Evolutionary conservation across 2,113 vertebrate species (phyloP).

Genomic region (Callocephalon fimbriatum): DNA sequence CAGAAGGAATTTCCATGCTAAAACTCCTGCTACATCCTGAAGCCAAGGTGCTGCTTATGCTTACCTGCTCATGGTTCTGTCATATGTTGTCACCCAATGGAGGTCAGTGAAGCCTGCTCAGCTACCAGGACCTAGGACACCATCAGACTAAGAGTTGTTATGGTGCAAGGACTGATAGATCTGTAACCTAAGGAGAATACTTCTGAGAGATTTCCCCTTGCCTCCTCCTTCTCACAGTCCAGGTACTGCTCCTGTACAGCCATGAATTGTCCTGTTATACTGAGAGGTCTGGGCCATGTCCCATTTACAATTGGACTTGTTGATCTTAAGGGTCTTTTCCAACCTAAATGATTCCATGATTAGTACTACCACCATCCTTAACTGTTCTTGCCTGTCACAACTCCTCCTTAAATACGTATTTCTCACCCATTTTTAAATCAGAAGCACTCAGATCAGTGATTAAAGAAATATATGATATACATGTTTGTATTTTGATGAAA

Average conservation of each 20-base stretch:
- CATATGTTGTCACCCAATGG: accelerated
- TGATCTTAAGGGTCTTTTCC: not conserved
- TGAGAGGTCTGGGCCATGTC: not conserved
- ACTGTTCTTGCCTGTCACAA: not conserved
- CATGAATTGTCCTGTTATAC: not conserved
- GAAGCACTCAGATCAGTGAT: not conserved
- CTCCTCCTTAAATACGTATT: not conserved
- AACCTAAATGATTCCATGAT: not conserved
- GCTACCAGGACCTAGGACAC: not conserved
- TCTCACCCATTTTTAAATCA: not conserved
- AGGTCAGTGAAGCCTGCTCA: not conserved
- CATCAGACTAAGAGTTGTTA: not conserved
- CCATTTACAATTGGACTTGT: accelerated
- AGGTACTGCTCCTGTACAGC: not conserved
- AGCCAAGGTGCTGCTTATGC: not conserved
- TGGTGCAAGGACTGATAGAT: not conserved
- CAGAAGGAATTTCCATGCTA: not conserved
- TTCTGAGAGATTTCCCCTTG: not conserved
- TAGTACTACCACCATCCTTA: not conserved
- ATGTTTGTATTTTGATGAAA: not conserved
- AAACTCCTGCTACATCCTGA: not conserved
- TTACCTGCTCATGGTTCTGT: not conserved
- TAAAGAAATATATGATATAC: not conserved
- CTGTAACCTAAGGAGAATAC: accelerated
- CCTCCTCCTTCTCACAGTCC: not conserved